Conservation (phyloP, 1,140 invertebrate genomes). For the Atta colombica region DNA sequence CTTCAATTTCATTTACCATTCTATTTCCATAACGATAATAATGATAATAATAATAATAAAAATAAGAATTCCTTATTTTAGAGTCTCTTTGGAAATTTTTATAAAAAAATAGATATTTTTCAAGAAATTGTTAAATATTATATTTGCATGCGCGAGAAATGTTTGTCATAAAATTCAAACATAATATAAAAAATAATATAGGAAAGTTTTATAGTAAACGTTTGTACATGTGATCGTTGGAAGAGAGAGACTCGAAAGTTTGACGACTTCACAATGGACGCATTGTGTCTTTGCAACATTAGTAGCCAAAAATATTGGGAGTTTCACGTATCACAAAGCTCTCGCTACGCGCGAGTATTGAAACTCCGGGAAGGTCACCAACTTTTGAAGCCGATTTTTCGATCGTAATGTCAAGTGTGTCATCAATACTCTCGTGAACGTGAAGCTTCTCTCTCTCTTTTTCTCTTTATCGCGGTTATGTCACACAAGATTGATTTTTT, state of each 20-base stretch:
- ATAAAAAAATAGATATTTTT: not conserved
- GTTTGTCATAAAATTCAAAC: not conserved
- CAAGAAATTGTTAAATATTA: conserved; percentile 11
- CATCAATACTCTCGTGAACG: conserved; percentile 45
- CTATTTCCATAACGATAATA: not conserved
- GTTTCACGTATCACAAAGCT: conserved; percentile 48
- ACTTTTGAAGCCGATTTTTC: conserved; percentile 52
- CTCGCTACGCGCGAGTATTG: conserved; percentile 6
- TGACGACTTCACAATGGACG: conserved; percentile 49
- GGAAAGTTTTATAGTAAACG: not conserved
- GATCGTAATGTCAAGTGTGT: conserved; percentile 44
- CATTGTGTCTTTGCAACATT: conserved; percentile 59
- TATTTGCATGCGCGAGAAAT: not conserved
- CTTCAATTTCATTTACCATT: not conserved
- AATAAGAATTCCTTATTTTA: not conserved
- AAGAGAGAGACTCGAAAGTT: conserved; percentile 38
- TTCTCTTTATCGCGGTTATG: not conserved
- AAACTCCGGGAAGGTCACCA: not conserved
- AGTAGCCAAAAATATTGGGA: conserved; percentile 42
- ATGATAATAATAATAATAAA: too few species aligned
- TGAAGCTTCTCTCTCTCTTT: not conserved
- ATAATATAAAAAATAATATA: conserved; percentile 21
- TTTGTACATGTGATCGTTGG: conserved; percentile 13
- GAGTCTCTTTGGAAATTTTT: not conserved
- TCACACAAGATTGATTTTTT: conserved; percentile 32